Conservation (phyloP, 2,797 vertebrate species). For the Apogon talboti region DNA sequence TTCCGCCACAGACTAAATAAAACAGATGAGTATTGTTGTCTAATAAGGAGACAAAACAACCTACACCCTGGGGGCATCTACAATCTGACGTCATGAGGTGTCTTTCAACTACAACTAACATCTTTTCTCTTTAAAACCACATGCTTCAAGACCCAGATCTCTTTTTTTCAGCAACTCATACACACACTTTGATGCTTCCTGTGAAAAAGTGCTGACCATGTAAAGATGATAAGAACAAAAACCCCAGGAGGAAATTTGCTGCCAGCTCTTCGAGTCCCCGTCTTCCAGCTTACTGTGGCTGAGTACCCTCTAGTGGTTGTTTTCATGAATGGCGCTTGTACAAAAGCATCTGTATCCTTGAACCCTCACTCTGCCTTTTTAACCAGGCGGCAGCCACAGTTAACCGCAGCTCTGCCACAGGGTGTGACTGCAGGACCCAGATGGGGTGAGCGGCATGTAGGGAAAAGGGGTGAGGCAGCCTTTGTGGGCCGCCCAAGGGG, state of each 20-base stretch:
- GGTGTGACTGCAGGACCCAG: slow-evolving; percentile 70
- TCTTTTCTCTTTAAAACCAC: slow-evolving; percentile 40
- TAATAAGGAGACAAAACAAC: slow-evolving; percentile 64
- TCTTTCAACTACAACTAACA: slow-evolving; percentile 56
- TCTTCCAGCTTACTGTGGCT: slow-evolving; percentile 50
- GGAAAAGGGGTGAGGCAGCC: slow-evolving; percentile 56
- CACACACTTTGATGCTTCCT: slow-evolving; percentile 47
- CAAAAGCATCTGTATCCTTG: slow-evolving; percentile 19
- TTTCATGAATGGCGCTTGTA: slow-evolving; percentile 14
- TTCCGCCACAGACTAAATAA: slow-evolving; percentile 69
- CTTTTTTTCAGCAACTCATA: slow-evolving; percentile 15
- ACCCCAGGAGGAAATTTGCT: slow-evolving; percentile 8
- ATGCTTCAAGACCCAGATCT: slow-evolving; percentile 43
- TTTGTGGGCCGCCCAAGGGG: slow-evolving; percentile 75
- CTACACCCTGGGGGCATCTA: slow-evolving; percentile 36
- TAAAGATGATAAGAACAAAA: slow-evolving; percentile 64
- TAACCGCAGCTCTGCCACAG: slow-evolving; percentile 80
- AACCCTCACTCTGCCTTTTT: slow-evolving; percentile 65
- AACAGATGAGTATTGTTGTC: slow-evolving; percentile 68
- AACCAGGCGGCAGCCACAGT: slow-evolving; percentile 68
- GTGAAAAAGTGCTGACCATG: slow-evolving; percentile 71
- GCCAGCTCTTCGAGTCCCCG: slow-evolving; percentile 8
- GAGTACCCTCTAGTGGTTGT: slow-evolving; percentile 76
- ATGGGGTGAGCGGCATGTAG: slow-evolving; percentile 68
- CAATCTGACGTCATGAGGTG: slow-evolving; percentile 50